phyloP scores from a whole-genome alignment of 2,797 vertebrate species.

The Sebastes dallii region DNA sequence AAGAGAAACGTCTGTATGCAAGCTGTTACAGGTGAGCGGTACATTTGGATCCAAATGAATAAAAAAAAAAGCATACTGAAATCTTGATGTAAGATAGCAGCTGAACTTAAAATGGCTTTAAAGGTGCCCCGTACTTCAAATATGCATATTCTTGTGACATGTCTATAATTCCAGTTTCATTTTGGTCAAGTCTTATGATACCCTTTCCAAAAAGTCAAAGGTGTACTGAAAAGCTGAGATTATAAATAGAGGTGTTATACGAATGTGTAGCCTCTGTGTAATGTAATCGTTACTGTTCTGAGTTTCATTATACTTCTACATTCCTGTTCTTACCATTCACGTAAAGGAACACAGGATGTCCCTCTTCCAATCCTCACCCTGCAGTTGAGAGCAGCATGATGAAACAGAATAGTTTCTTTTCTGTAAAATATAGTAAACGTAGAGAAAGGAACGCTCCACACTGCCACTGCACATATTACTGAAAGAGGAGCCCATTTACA shows the following conservation, averaged over 20 bases:
- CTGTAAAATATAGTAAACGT: neutral
- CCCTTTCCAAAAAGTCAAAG: neutral
- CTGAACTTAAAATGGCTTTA: neutral
- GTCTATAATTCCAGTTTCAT: neutral
- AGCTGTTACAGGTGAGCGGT: conserved; percentile 93
- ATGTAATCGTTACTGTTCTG: neutral
- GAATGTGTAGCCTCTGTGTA: neutral
- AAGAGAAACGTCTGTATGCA: conserved; percentile 92
- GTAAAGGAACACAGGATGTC: neutral
- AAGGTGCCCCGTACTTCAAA: neutral
- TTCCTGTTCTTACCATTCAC: neutral
- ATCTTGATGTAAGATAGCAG: neutral
- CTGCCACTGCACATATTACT: neutral
- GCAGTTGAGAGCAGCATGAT: neutral
- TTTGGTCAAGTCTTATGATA: neutral
- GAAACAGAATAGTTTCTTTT: neutral
- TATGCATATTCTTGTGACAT: neutral
- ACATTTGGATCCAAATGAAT: neutral
- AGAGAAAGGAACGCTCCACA: neutral
- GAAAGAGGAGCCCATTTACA: neutral
- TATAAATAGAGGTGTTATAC: neutral
- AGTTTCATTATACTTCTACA: neutral
- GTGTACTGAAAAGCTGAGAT: neutral
- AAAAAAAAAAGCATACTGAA: neutral
- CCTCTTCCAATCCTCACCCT: neutral